These are phyloP conservation scores for Ischnus inquisitorius DNA, from an alignment of 2,888 invertebrate species.

Conservation along the genomic window DNA sequence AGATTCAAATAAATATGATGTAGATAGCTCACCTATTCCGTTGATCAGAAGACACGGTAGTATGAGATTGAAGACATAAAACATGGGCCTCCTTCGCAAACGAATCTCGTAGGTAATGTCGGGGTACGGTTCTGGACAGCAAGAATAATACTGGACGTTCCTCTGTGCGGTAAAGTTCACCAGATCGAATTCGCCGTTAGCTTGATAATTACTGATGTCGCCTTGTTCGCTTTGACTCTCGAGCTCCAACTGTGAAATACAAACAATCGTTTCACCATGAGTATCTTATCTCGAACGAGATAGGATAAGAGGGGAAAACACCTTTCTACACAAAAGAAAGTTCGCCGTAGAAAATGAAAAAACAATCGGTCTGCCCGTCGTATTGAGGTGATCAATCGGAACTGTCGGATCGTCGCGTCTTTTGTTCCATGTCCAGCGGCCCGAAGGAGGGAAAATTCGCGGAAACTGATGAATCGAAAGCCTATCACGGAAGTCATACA, in stretches of 20 bases:
- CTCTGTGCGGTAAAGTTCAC: conserved; percentile 91
- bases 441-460: background rate
- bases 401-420: conserved; percentile 31
- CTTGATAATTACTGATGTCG: conserved; percentile 95
- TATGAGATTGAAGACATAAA: conserved; percentile 94
- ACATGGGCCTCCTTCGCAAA: conserved; percentile 91
- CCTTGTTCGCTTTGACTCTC: conserved; percentile 93
- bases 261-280: background rate
- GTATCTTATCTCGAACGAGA: background rate
- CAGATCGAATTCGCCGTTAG: conserved; percentile 96
- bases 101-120: conserved; percentile 94
- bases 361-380: conserved; percentile 25
- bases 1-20: background rate
- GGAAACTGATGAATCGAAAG: conserved; percentile 38
- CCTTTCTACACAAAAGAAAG: conserved; percentile 22
- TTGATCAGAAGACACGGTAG: conserved; percentile 94
- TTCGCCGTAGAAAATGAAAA: background rate
- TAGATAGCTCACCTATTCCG: conserved; percentile 90
- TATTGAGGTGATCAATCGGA: conserved; percentile 53
- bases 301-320: background rate
- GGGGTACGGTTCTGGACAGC: conserved; percentile 93
- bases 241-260: conserved; percentile 88
- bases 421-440: conserved; percentile 31
- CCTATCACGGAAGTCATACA: background rate
- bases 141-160: conserved; percentile 92